Evolutionary conservation across 2,888 invertebrate species (phyloP), one percentile per base, ranked within the genome.

Genomic region (Drosophila conformis): DNA sequence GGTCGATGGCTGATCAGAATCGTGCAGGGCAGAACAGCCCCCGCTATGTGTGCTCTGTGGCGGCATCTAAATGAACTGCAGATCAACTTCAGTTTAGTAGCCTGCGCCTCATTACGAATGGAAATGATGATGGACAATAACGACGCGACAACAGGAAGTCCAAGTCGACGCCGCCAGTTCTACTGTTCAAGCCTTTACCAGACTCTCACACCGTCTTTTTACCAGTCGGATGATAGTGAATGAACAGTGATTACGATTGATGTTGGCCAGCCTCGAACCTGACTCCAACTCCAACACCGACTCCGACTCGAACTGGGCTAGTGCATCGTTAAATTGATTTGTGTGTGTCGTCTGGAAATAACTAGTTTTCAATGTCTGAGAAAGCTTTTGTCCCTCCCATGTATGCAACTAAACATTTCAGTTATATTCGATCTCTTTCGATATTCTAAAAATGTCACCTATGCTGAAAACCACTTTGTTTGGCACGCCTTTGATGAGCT

Each of bases 71-170:
- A 90, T 90, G 90, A 90, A 90, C 82, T 90, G 77, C 66, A 84
- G 89, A 87, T 80, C 84, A 74, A 89, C 83, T 90, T 81, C 78
- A 83, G 78, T 90, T 90, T 81, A 90, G 86, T 76, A 82, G 90
- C 83, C 90, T 80, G 81, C 78, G 87, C 87, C 91, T 89, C 89
- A 89, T 89, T 89, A 89, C 91, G 87, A 89, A 89, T 89, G 91
- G 90, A 89, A 89, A 89, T 89, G 90, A 89, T 91, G 91, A 91
- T 91, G 90, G 91, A 91, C 86, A 90, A 91, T 91, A 91, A 91
- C 91, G 91, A 90, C 89, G 91, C 91, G 91, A 91, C 91, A 91
- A 91, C 91, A 91, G 91, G 91, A 91, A 91, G 91, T 91, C 86
- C 87, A 86, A 75, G 60, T 73, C 72, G 69, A 74, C 62, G 69